A percentile compares a stretch with the other conserved stretches of the same genome.
phyloP scores from a whole-genome alignment of 1,140 invertebrate genomes.

The honey bee (Apis mellifera) region Amel_HAv3.1 CM009935.2:1237501-1238000 shows the following conservation, averaged over 20 bases:
- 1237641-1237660: constrained; percentile 57
- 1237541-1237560: background rate
- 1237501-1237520: background rate
- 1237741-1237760: constrained; percentile 48
- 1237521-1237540: background rate
- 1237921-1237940: constrained; percentile 50
- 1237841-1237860: constrained; percentile 71
- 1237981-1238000: constrained; percentile 22
- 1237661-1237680: constrained; percentile 48
- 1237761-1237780: background rate
- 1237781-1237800: too few relatives aligned
- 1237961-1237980: constrained; percentile 8
- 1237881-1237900: constrained; percentile 62
- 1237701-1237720: constrained; percentile 69
- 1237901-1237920: constrained; percentile 61
- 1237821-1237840: constrained; percentile 64
- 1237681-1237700: constrained; percentile 64
- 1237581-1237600: background rate
- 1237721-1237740: constrained; percentile 57
- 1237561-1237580: background rate
- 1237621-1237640: constrained; percentile 51
- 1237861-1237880: constrained; percentile 66
- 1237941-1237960: constrained; percentile 43
- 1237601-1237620: constrained; percentile 32
- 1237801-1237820: constrained; percentile 1